Base-by-base conservation (phyloP, 2,888 invertebrate species). In the Germaria angustata region DNA sequence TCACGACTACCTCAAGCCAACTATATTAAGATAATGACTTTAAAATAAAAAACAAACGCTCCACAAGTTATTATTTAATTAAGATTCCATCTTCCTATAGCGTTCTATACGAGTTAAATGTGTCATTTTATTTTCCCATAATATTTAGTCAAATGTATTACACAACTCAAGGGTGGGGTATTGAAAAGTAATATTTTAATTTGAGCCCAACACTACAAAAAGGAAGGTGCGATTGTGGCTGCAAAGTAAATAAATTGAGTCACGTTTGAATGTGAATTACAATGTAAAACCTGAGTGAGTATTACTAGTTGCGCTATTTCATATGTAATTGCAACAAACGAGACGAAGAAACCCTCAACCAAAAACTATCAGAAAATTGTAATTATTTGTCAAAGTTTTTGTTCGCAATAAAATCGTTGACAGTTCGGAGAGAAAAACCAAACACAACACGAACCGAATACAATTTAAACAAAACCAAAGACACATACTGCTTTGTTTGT, bases 371-470 rank as follows among this genome's bases (percentile, higher is more conserved):
- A 51, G 66, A 66, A 34, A 51, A 57, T 79, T 72, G 72, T 59
- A 72, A 66, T 79, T 73, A 66, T 73, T 79, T 79, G 72, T 79
- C 79, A 72, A 79, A 79, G 41, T 72, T 72, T 72, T 59, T 73
- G 66, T 73, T 73, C 5, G 51, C 66, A 80, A 51, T 28, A 36
- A 57, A 66, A 80, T 44, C 6, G 72, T 80, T 66, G 79, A 73
- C 79, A 72, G 79, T 59, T 59, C 2, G 44, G 51, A 61, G 34
- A 69, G 41, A 61, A 22, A 68, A 39, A 2, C 41, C n/a, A n/a
- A 69, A 51, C 7, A 13, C 20, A 49, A 68, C 68, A 63, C 57
- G 22, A 77, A 61, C n/a, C 34, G 22, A 51, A 51, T 44, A 57
- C 44, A 69, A 53, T 61, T 28, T 39, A n/a, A 66, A 32, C 57